Evolutionary conservation across 2,888 invertebrate genomes (phyloP), one percentile per base, ranked within the genome.

Genomic region (Apamea anceps): DNA sequence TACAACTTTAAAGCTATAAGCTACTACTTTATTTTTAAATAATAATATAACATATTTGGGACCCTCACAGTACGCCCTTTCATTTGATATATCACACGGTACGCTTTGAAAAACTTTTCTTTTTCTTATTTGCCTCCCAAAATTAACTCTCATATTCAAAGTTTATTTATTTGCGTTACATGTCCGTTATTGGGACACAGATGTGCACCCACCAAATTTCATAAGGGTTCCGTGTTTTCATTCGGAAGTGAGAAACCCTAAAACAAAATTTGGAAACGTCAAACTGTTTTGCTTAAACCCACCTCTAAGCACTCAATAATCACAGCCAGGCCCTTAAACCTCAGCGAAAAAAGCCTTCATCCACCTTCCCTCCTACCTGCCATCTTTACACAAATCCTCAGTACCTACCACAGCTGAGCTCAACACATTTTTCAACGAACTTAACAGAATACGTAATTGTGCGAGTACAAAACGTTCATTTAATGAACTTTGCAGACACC

Each of bases 401-500:
- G 12, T 25, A 7, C 15, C 45, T 25, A n/a, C 57, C 57, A 15
- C 37, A 67, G n/a, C 82, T 71, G 65, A 60, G 60, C 45, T 57
- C 76, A 75, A 37, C 81, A 25, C 80, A 81, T 88, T 88, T 82
- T 88, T 87, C 86, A 87, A 81, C 78, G 72, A 85, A 89, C 82
- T 85, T 85, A 82, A 77, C 81, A 75, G 80, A 87, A 85, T 85
- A 81, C 74, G 15, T 85, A 88, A 89, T 85, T 85, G 80, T 85
- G 84, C 85, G 79, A 71, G 75, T 57, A 72, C 70, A 67, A 79
- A 90, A 85, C 73, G 81, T 74, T 81, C 78, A 73, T 87, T 88
- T 88, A 87, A 90, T 89, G 87, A 90, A 90, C 77, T 90, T 86
- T 79, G 5, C 54, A 79, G 80, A 79, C 90, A 90, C 90, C 90